phyloP scores from a whole-genome alignment of 2,113 vertebrate genomes.

The Thunnus maccoyii region DNA sequence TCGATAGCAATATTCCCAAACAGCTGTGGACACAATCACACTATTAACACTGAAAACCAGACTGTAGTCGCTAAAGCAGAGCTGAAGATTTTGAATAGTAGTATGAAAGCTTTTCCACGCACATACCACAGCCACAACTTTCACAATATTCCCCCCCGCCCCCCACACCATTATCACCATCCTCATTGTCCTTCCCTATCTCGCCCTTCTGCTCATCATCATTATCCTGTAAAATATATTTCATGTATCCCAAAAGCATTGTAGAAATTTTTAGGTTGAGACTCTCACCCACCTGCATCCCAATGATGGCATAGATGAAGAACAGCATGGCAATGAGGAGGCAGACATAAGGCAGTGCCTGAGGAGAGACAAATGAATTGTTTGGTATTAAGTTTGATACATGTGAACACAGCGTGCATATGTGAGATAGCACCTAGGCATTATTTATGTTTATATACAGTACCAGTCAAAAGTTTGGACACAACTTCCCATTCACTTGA shows the following conservation, averaged over 20 bases:
- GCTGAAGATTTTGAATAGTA: not conserved
- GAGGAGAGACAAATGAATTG: slow-evolving; percentile 55
- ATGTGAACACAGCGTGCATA: slow-evolving; percentile 8
- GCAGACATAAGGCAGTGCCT: slow-evolving; percentile 89
- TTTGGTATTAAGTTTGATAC: slow-evolving; percentile 21
- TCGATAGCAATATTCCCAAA: slow-evolving; percentile 97
- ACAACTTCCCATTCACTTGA: not conserved
- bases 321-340: slow-evolving; percentile 90
- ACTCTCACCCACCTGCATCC: slow-evolving; percentile 86
- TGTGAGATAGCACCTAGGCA: not conserved
- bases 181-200: slow-evolving; percentile 13
- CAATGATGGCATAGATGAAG: slow-evolving; percentile 90
- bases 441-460: not conserved
- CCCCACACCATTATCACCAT: slow-evolving; percentile 30
- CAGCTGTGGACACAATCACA: slow-evolving; percentile 85
- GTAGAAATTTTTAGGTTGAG: slow-evolving; percentile 21
- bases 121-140: not conserved
- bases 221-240: slow-evolving; percentile 41
- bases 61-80: not conserved
- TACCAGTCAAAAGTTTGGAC: too few relatives aligned
- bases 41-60: not conserved
- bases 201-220: slow-evolving; percentile 17
- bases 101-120: not conserved
- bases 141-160: slow-evolving; percentile 7
- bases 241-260: slow-evolving; percentile 38